A percentile compares a stretch with the other conserved stretches of the same genome.
Evolutionary conservation across 1,140 invertebrate species (phyloP).

Genomic region (Cyclargus thomasi): DNA sequence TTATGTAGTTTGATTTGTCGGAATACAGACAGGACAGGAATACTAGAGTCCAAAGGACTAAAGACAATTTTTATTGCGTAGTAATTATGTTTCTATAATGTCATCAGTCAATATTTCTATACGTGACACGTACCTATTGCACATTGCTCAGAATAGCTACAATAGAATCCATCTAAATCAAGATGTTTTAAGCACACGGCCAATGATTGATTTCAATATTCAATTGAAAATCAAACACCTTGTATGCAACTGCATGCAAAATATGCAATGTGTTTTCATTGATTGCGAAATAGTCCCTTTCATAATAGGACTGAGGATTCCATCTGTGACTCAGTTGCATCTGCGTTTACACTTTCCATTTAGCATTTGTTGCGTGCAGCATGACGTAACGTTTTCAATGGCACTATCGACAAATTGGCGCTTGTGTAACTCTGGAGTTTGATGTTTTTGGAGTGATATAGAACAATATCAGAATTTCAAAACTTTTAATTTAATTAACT

Average conservation of each 20-base stretch:
- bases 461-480: no score
- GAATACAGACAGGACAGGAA: no score
- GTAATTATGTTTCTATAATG: no score
- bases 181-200: not conserved
- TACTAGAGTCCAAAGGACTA: no score
- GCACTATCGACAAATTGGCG: not conserved
- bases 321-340: not conserved
- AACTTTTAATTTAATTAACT: no score
- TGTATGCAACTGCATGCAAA: constrained; percentile 38
- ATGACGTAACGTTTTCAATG: not conserved
- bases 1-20: no score
- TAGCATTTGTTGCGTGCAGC: not conserved
- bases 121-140: no score
- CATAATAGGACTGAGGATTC: not conserved
- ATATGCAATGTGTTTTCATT: constrained; percentile 48
- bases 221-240: constrained; percentile 43
- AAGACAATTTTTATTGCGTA: no score
- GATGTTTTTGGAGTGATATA: no score
- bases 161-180: not conserved
- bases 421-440: no score
- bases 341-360: constrained; percentile 5
- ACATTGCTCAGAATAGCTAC: not conserved
- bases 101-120: not conserved
- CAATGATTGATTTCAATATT: constrained; percentile 39
- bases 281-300: constrained; percentile 34